Conservation (phyloP, 2,113 vertebrate species). For the Corydoras maculifer region DNA sequence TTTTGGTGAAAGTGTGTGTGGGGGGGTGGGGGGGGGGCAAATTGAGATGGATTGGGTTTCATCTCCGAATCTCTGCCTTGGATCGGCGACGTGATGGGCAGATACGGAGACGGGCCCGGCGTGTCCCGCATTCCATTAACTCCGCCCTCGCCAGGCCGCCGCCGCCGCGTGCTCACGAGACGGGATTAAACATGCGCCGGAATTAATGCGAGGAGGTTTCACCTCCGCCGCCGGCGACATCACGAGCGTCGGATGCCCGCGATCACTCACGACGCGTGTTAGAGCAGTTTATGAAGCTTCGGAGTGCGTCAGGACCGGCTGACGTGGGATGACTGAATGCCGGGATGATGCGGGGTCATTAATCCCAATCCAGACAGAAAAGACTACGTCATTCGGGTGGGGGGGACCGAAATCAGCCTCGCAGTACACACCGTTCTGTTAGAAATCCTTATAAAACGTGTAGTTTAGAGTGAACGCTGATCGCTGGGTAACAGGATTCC, state of each 20-base stretch:
- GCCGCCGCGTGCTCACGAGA: conserved; percentile 1
- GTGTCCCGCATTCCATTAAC: conserved; percentile 24
- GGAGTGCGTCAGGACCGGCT: not conserved
- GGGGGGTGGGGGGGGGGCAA: conserved; percentile 2
- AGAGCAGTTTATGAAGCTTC: conserved; percentile 12
- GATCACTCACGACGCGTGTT: conserved; percentile 3
- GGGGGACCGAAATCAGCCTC: too few species aligned
- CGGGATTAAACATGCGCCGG: conserved; percentile 12
- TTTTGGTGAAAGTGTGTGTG: conserved; percentile 20
- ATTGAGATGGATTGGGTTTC: conserved; percentile 55
- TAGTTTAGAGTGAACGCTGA: too few species aligned
- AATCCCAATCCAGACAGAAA: too few species aligned
- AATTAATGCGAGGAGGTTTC: conserved; percentile 1
- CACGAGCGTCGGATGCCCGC: not conserved
- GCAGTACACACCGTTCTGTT: too few species aligned
- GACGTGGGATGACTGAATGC: too few species aligned
- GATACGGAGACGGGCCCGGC: conserved; percentile 22
- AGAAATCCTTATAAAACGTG: too few species aligned
- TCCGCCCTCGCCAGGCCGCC: conserved; percentile 8
- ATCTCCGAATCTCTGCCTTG: conserved; percentile 23
- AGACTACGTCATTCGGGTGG: too few species aligned
- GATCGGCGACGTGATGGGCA: conserved; percentile 15
- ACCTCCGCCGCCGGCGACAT: conserved; percentile 13
- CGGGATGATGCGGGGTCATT: too few species aligned
- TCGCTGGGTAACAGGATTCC: too few species aligned